Percentiles rank a stretch among this genome's conserved stretches.
Evolutionary conservation across 1,140 invertebrate species (phyloP).

Genomic region (Diuraphis noxia): DNA sequence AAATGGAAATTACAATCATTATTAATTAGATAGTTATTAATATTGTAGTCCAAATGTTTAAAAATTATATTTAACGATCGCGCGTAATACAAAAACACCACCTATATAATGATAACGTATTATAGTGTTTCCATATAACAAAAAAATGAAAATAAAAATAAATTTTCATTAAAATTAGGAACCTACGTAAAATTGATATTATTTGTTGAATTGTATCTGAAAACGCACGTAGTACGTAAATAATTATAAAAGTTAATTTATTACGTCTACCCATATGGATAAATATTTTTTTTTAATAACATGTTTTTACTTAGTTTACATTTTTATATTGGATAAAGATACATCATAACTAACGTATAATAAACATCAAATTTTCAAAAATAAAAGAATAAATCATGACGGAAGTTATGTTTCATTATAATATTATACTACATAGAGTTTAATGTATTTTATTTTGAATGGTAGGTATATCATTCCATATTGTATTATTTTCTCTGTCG

Average conservation of each 20-base stretch:
- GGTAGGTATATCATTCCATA: not conserved
- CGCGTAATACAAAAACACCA: not conserved
- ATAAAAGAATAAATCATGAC: not conserved
- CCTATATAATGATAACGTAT: not conserved
- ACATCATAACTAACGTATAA: not conserved
- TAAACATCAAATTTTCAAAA: not conserved
- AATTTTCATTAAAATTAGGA: not conserved
- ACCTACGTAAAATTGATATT: not conserved
- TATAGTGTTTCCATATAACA: not conserved
- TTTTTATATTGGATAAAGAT: not conserved
- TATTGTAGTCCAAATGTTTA: not conserved
- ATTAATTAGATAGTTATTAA: not conserved
- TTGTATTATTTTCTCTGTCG: not conserved
- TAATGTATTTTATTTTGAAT: not conserved
- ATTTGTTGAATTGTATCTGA: not conserved
- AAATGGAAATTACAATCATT: not conserved
- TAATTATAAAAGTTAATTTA: not conserved
- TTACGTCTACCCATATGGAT: not conserved
- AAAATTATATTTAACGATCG: not conserved
- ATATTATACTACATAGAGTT: not conserved
- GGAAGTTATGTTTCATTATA: not conserved
- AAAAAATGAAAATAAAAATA: not conserved
- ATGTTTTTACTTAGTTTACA: not conserved
- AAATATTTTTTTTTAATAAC: not conserved
- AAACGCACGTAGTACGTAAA: not conserved